A percentile compares a stretch with the other conserved stretches of the same genome.
These are phyloP conservation scores for Trissolcus basalis DNA, from an alignment of 1,140 invertebrate genomes.

Conservation along the genomic window DNA sequence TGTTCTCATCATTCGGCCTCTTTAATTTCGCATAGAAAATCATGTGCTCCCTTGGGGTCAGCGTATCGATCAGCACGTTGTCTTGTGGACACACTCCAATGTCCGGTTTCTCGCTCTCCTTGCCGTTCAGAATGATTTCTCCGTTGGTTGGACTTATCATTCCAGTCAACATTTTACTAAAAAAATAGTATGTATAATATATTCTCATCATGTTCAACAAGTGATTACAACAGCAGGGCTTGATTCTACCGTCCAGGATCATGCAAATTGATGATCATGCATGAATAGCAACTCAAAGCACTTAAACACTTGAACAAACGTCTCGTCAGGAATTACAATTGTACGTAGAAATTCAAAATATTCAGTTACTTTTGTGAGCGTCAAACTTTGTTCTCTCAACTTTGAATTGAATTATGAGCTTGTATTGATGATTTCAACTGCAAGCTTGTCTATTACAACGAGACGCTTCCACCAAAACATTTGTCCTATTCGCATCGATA, in stretches of 20 bases:
- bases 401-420: slow-evolving; percentile 17
- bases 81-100: slow-evolving; percentile 89
- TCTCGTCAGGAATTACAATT: no score
- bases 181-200: slow-evolving; percentile 13
- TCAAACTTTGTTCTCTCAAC: no score
- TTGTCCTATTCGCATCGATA: not conserved
- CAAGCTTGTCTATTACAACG: not conserved
- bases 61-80: slow-evolving; percentile 87
- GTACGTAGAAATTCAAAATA: no score
- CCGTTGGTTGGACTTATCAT: slow-evolving; percentile 79
- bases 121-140: slow-evolving; percentile 75
- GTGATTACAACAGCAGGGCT: no score
- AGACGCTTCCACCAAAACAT: slow-evolving; percentile 9
- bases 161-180: slow-evolving; percentile 81
- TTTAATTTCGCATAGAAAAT: slow-evolving; percentile 86
- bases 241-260: no score
- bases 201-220: not conserved
- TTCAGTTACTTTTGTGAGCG: no score
- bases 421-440: slow-evolving; percentile 19
- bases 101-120: slow-evolving; percentile 67
- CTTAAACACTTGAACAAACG: no score
- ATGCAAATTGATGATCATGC: no score
- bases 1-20: slow-evolving; percentile 74
- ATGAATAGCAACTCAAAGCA: no score
- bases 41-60: slow-evolving; percentile 89